Evolutionary conservation across 64 coral and sea anemone genomes (phyloP).

Genomic region (Cladopsammia gracilis): DNA sequence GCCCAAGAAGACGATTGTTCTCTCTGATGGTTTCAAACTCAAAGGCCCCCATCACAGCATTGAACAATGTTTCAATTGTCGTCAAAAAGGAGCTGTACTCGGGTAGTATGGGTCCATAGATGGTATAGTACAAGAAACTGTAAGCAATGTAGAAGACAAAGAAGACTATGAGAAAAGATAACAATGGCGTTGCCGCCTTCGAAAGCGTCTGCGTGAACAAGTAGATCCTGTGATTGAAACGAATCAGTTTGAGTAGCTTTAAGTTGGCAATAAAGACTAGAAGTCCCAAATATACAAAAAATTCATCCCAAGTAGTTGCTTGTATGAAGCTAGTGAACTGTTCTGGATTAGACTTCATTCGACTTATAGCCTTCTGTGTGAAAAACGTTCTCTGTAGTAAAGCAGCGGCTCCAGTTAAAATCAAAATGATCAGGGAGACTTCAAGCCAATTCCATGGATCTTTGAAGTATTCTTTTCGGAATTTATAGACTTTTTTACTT

Average conservation of each 20-base stretch:
- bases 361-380: conserved; percentile 62
- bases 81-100: conserved; percentile 79
- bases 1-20: conserved; percentile 69
- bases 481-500: conserved; percentile 70
- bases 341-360: conserved; percentile 70
- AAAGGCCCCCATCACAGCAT: conserved; percentile 82
- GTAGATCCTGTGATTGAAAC: conserved; percentile 88
- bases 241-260: conserved; percentile 85
- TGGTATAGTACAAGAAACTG: conserved; percentile 63
- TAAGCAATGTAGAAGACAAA: conserved; percentile 85
- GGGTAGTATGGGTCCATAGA: conserved; percentile 68
- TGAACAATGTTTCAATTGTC: conserved; percentile 86
- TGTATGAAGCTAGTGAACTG: conserved; percentile 73
- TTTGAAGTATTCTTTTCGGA: conserved; percentile 70
- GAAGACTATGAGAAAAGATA: conserved; percentile 90
- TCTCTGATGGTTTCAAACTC: conserved; percentile 79
- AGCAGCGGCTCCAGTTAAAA: conserved; percentile 61
- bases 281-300: conserved; percentile 79
- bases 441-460: conserved; percentile 91
- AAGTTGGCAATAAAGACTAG: conserved; percentile 92
- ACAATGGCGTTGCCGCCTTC: conserved; percentile 59
- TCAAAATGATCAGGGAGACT: conserved; percentile 62
- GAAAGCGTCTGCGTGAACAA: conserved; percentile 80
- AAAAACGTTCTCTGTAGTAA: conserved; percentile 74
- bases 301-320: conserved; percentile 79